Conservation (phyloP, 2,888 invertebrate genomes). For the Leptopilina drosophilae region DNA sequence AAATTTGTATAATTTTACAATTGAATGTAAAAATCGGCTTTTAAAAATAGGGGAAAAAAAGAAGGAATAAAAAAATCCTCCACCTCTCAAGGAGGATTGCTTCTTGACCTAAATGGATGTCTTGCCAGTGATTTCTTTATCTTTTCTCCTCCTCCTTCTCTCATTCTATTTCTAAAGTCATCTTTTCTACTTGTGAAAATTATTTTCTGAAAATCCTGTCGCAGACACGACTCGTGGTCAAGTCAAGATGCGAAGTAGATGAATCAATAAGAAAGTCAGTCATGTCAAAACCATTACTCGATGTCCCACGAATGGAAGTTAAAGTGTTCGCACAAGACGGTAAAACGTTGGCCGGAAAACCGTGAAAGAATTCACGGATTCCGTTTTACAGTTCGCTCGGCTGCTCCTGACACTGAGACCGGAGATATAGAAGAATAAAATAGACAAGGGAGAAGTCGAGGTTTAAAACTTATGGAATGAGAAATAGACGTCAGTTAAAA, state of each 20-base stretch:
- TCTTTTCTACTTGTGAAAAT: not conserved
- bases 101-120: constrained; percentile 14
- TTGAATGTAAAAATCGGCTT: not conserved
- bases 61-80: not conserved
- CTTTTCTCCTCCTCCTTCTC: not conserved
- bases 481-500: constrained; percentile 16
- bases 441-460: constrained; percentile 46
- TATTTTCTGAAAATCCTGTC: constrained; percentile 12
- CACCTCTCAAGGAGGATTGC: not conserved
- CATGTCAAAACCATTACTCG: constrained; percentile 39
- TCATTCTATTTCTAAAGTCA: constrained; percentile 11
- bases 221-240: constrained; percentile 25
- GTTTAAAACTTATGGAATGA: constrained; percentile 13
- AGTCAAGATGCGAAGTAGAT: constrained; percentile 39
- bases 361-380: constrained; percentile 48
- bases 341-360: constrained; percentile 39
- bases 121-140: not conserved
- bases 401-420: constrained; percentile 45
- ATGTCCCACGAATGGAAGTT: constrained; percentile 32
- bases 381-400: constrained; percentile 44
- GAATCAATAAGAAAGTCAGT: constrained; percentile 36
- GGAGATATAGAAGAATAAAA: constrained; percentile 38
- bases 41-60: not conserved
- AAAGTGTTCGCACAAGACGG: constrained; percentile 33
- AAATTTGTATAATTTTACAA: not conserved